Evolutionary conservation across 2,888 invertebrate genomes (phyloP).

Genomic region (Epicampocera succincta): DNA sequence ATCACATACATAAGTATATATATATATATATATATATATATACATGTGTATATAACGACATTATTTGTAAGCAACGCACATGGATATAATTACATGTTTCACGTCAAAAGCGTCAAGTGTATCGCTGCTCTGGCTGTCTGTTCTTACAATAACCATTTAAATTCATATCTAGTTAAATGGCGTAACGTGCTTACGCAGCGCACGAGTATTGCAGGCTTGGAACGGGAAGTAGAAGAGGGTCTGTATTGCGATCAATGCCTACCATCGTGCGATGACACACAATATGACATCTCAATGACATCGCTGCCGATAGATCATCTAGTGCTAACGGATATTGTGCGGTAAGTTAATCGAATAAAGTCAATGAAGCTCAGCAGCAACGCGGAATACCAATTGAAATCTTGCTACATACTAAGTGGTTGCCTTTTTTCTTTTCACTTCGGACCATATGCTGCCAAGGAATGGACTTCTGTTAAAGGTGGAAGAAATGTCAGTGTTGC

Average conservation of each 20-base stretch:
- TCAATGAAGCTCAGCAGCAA: constrained; percentile 30
- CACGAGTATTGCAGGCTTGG: constrained; percentile 78
- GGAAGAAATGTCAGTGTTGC: constrained; percentile 75
- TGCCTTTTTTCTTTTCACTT: constrained; percentile 10
- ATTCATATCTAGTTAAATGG: constrained; percentile 81
- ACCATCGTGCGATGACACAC: constrained; percentile 83
- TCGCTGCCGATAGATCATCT: constrained; percentile 74
- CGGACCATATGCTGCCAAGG: not conserved
- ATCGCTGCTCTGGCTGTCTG: no score
- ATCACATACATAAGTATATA: no score
- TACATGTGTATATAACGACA: no score
- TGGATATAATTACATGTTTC: no score
- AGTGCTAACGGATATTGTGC: constrained; percentile 46
- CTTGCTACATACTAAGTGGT: no score
- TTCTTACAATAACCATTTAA: constrained; percentile 61
- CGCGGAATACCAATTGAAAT: not conserved
- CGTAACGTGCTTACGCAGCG: constrained; percentile 79
- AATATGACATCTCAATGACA: constrained; percentile 82
- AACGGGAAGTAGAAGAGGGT: constrained; percentile 83
- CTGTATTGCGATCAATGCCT: constrained; percentile 84
- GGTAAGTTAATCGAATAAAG: constrained; percentile 53
- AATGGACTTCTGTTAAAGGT: constrained; percentile 37
- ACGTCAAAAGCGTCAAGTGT: no score
- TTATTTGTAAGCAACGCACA: no score
- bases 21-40: no score